These are phyloP conservation scores for Pegoplata infirma DNA, from an alignment of 2,888 invertebrate species.

Conservation along the genomic window DNA sequence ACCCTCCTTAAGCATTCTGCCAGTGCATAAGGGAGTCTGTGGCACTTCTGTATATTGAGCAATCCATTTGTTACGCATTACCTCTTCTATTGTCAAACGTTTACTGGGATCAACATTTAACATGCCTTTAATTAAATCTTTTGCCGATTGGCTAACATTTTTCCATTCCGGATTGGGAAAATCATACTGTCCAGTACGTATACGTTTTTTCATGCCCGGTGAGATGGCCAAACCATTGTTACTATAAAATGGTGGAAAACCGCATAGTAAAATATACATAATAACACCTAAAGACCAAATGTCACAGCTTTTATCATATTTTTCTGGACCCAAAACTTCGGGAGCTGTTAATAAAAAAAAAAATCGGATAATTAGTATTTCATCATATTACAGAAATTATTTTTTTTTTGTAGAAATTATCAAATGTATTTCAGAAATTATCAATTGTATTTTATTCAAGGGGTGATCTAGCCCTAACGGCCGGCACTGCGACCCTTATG, in stretches of 20 bases:
- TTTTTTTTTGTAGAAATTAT: too few relatives aligned
- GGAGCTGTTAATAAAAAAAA: slow-evolving; percentile 70
- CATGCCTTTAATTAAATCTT: slow-evolving; percentile 96
- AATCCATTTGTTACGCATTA: slow-evolving; percentile 93
- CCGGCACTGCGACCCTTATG: too few relatives aligned
- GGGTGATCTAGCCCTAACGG: too few relatives aligned
- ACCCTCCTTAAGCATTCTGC: slow-evolving; percentile 92
- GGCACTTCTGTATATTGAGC: slow-evolving; percentile 91
- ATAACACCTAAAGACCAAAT: slow-evolving; percentile 99
- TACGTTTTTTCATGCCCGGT: slow-evolving; percentile 97
- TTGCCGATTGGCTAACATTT: slow-evolving; percentile 95
- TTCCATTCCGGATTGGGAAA: slow-evolving; percentile 98
- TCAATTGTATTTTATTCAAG: too few relatives aligned
- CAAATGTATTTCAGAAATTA: too few relatives aligned
- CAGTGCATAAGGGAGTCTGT: slow-evolving; percentile 95
- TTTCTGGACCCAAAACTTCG: slow-evolving; percentile 96
- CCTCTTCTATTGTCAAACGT: slow-evolving; percentile 93
- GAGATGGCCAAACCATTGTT: slow-evolving; percentile 98
- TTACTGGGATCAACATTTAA: slow-evolving; percentile 95
- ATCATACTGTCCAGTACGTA: slow-evolving; percentile 95
- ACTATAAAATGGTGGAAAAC: slow-evolving; percentile 99
- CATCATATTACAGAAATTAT: too few relatives aligned
- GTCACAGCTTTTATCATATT: slow-evolving; percentile 99
- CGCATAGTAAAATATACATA: slow-evolving; percentile 99
- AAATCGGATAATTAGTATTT: too few relatives aligned